phyloP scores from a whole-genome alignment of 2,113 vertebrate species.

The Cyphomyrus discorhynchus region DNA sequence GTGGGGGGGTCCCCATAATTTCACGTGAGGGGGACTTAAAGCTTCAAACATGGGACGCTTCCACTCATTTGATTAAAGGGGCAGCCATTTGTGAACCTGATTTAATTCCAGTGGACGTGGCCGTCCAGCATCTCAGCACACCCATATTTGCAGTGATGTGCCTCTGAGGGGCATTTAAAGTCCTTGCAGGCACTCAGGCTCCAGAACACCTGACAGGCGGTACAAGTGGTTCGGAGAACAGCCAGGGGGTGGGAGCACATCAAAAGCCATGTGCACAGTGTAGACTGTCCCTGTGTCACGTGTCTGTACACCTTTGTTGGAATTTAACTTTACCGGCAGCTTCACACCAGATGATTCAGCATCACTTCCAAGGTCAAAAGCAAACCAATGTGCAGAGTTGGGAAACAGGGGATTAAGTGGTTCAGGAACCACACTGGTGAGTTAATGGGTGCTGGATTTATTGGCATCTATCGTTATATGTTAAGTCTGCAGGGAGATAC shows the following conservation, averaged over 20 bases:
- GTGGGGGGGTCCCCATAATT: no score
- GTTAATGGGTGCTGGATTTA: not conserved
- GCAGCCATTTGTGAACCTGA: not conserved
- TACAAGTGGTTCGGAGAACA: not conserved
- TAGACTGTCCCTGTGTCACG: not conserved
- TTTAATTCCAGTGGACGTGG: not conserved
- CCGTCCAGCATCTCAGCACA: not conserved
- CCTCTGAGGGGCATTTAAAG: not conserved
- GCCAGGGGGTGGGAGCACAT: not conserved
- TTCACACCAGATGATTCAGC: not conserved
- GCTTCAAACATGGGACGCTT: not conserved
- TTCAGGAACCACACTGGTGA: not conserved
- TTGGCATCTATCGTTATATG: not conserved
- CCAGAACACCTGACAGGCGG: not conserved
- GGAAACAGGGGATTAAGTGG: not conserved
- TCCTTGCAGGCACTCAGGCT: not conserved
- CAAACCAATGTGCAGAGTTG: not conserved
- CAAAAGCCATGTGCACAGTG: not conserved
- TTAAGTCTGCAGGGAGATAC: not conserved
- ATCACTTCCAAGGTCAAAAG: not conserved
- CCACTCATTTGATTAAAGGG: not conserved
- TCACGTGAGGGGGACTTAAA: not conserved
- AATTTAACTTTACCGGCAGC: not conserved
- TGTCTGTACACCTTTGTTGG: not conserved
- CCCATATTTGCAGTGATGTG: not conserved